Conservation (phyloP, 2,888 invertebrate species). For the Ophioninae sp. region DNA sequence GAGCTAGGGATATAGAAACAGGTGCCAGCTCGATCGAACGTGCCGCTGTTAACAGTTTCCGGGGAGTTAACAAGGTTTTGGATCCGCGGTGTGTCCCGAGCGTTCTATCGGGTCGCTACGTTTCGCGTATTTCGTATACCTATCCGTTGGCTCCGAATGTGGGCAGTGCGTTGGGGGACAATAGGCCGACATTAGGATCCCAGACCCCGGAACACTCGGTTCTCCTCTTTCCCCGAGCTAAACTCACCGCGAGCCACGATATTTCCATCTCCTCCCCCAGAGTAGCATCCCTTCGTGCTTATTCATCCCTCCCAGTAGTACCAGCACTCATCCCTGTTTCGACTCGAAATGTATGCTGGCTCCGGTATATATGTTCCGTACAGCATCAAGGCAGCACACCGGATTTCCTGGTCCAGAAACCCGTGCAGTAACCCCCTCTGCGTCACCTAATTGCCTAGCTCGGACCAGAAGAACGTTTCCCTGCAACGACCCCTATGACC, state of each 20-base stretch:
- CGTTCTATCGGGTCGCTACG: slow-evolving; percentile 24
- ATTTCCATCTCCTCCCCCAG: slow-evolving; percentile 33
- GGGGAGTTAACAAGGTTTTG: slow-evolving; percentile 78
- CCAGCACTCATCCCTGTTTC: background rate
- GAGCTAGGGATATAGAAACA: slow-evolving; percentile 45
- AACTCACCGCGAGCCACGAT: slow-evolving; percentile 64
- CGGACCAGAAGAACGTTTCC: slow-evolving; percentile 22
- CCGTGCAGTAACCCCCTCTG: slow-evolving; percentile 32
- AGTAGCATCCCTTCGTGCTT: slow-evolving; percentile 25
- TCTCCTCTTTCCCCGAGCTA: slow-evolving; percentile 62
- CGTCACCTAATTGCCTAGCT: slow-evolving; percentile 44
- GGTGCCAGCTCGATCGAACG: slow-evolving; percentile 69
- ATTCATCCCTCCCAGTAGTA: slow-evolving; percentile 12
- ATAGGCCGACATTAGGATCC: slow-evolving; percentile 77
- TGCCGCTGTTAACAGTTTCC: slow-evolving; percentile 78
- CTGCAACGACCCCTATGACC: background rate
- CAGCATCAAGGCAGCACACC: slow-evolving; percentile 36
- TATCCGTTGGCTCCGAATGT: slow-evolving; percentile 65
- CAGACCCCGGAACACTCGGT: background rate
- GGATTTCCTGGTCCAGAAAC: slow-evolving; percentile 50
- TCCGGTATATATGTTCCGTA: slow-evolving; percentile 26
- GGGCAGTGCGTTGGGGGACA: slow-evolving; percentile 71
- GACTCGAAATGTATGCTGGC: background rate
- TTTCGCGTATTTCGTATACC: slow-evolving; percentile 24
- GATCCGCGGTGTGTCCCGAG: slow-evolving; percentile 66